Percentiles rank a stretch among this genome's conserved stretches.
phyloP scores from a whole-genome alignment of 2,113 vertebrate species.

The Chunga burmeisteri region DNA sequence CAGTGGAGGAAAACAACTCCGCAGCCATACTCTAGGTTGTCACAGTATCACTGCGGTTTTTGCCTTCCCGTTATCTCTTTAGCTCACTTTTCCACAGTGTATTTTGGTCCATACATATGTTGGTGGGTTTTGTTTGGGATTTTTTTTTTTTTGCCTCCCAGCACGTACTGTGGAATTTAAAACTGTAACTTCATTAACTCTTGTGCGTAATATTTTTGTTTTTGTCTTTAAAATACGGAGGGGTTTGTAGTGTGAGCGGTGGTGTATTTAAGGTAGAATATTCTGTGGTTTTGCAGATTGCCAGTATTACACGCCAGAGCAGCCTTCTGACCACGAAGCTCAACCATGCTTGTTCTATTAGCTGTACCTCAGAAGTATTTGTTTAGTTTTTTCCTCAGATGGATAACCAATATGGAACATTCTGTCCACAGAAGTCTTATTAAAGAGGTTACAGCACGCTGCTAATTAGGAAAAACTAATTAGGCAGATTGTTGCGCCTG shows the following conservation, averaged over 20 bases:
- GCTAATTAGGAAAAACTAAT: constrained; percentile 69
- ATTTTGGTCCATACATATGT: not conserved
- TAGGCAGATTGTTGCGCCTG: constrained; percentile 63
- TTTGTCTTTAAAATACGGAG: not conserved
- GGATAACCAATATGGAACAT: constrained; percentile 69
- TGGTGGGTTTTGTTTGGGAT: not conserved
- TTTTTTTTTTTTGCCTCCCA: not conserved
- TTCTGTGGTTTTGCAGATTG: not conserved
- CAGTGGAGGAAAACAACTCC: not conserved
- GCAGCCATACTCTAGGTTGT: not conserved
- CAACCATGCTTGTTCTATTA: constrained; percentile 55
- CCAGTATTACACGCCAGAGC: not conserved
- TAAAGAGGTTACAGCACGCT: constrained; percentile 64
- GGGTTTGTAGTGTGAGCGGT: not conserved
- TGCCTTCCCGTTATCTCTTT: not conserved
- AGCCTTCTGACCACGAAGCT: constrained; percentile 32
- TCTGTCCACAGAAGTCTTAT: constrained; percentile 70
- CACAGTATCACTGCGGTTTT: not conserved
- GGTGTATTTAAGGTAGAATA: not conserved
- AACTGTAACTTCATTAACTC: not conserved
- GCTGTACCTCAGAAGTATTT: constrained; percentile 56
- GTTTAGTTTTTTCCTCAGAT: constrained; percentile 56
- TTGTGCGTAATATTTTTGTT: not conserved
- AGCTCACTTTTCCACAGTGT: not conserved
- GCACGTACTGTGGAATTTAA: not conserved